phyloP scores from a whole-genome alignment of 2,113 vertebrate genomes.

The Pipra filicauda region DNA sequence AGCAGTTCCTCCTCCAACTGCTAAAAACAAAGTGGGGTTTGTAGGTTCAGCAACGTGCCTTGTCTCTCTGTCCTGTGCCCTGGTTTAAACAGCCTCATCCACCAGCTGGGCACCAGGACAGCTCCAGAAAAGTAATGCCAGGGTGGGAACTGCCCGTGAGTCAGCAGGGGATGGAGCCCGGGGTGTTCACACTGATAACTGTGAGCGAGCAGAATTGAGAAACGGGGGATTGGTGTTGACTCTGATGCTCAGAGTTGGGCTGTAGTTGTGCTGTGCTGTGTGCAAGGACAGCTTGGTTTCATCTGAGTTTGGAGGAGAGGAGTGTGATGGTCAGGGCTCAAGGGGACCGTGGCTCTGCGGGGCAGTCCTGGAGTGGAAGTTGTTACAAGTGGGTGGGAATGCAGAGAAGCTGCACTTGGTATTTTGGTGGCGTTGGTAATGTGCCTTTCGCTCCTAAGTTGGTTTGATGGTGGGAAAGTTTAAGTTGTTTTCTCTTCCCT shows the following conservation, averaged over 20 bases:
- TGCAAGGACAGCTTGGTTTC: not conserved
- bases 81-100: not conserved
- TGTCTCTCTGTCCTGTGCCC: not conserved
- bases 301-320: not conserved
- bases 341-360: not conserved
- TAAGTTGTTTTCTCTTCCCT: not conserved
- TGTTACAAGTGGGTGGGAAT: not conserved
- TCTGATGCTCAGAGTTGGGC: rapidly evolving
- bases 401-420: not conserved
- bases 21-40: not conserved
- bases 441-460: not conserved
- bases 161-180: not conserved
- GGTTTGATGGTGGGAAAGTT: not conserved
- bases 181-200: not conserved
- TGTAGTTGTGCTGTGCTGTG: not conserved
- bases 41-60: rapidly evolving
- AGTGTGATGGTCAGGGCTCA: not conserved
- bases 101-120: not conserved
- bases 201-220: not conserved
- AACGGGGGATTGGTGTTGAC: not conserved
- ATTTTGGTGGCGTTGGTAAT: not conserved
- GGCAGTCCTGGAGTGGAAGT: not conserved
- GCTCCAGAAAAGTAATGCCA: not conserved
- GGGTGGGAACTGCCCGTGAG: not conserved
- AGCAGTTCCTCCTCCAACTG: not conserved